These are phyloP conservation scores for Dasysyrphus albostriatus DNA, from an alignment of 2,888 invertebrate species.

Conservation along the genomic window DNA sequence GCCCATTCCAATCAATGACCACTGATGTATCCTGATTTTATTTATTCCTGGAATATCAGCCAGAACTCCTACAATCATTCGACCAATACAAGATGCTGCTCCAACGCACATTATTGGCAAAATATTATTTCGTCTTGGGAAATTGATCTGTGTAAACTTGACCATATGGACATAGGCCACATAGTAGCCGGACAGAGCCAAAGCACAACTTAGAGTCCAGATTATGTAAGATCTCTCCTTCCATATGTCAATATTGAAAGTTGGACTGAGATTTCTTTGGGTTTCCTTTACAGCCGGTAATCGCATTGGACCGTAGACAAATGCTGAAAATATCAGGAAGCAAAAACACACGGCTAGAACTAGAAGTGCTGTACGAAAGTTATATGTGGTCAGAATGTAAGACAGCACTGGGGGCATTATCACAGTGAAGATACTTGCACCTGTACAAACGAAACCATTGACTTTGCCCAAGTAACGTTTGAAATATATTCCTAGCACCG, in stretches of 20 bases:
- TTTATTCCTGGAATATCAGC: constrained; percentile 64
- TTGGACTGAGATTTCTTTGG: not conserved
- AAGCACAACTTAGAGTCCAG: constrained; percentile 63
- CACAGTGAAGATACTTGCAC: constrained; percentile 69
- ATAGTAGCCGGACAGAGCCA: constrained; percentile 66
- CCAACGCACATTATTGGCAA: constrained; percentile 70
- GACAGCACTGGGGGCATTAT: constrained; percentile 59
- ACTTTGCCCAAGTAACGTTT: constrained; percentile 67
- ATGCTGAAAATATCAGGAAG: constrained; percentile 63
- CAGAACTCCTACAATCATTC: constrained; percentile 60
- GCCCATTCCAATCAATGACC: constrained; percentile 65
- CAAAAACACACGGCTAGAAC: constrained; percentile 58
- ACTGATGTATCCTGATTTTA: constrained; percentile 58
- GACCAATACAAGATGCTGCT: constrained; percentile 68
- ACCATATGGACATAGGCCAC: constrained; percentile 67
- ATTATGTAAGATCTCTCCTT: constrained; percentile 59
- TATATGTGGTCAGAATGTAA: constrained; percentile 58
- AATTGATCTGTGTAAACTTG: constrained; percentile 63
- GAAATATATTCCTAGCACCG: constrained; percentile 63
- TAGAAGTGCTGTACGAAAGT: constrained; percentile 36
- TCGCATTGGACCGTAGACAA: constrained; percentile 63
- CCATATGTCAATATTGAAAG: constrained; percentile 66
- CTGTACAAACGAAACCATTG: constrained; percentile 67
- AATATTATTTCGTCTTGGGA: constrained; percentile 52
- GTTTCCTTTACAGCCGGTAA: constrained; percentile 13